phyloP scores from a whole-genome alignment of 2,113 vertebrate species.

The Dromiciops gliroides region DNA sequence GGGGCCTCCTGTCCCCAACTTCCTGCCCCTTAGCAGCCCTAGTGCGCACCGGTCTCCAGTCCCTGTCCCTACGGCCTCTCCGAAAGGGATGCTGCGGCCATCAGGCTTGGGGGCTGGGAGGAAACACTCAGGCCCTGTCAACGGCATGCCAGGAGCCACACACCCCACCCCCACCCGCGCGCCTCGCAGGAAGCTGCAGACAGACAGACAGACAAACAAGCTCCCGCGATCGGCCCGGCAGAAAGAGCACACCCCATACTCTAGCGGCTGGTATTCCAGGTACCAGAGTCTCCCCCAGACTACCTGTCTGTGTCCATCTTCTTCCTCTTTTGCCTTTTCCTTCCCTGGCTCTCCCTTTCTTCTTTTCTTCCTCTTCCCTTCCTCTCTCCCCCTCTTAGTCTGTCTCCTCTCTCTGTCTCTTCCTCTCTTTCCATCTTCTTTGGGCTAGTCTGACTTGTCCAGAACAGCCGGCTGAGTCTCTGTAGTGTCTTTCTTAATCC shows the following conservation, averaged over 20 bases:
- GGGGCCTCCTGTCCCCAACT: slow-evolving; percentile 62
- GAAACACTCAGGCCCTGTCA: slow-evolving; percentile 62
- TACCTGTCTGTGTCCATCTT: slow-evolving; percentile 71
- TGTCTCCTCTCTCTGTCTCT: slow-evolving; percentile 75
- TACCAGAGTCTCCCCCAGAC: slow-evolving; percentile 85
- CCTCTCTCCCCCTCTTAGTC: slow-evolving; percentile 74
- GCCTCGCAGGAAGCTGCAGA: slow-evolving; percentile 84
- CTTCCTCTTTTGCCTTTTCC: slow-evolving; percentile 52
- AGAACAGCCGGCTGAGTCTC: slow-evolving; percentile 45
- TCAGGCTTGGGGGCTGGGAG: slow-evolving; percentile 80
- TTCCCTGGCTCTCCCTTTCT: slow-evolving; percentile 27
- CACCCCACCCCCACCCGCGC: slow-evolving; percentile 68
- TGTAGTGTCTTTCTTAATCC: neutral
- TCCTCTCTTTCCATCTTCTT: slow-evolving; percentile 53
- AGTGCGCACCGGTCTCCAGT: slow-evolving; percentile 71
- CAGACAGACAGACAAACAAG: slow-evolving; percentile 76
- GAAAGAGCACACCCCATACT: slow-evolving; percentile 81
- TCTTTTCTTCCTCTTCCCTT: slow-evolving; percentile 66
- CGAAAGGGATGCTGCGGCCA: slow-evolving; percentile 79
- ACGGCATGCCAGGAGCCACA: slow-evolving; percentile 6
- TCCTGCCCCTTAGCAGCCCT: slow-evolving; percentile 70
- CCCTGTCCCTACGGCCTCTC: slow-evolving; percentile 71
- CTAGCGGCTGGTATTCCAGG: slow-evolving; percentile 87
- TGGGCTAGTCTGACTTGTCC: slow-evolving; percentile 49
- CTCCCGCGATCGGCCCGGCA: slow-evolving; percentile 78